Base-by-base conservation (phyloP, 2,888 invertebrate genomes). In the Chymomyza fuscimana region DNA sequence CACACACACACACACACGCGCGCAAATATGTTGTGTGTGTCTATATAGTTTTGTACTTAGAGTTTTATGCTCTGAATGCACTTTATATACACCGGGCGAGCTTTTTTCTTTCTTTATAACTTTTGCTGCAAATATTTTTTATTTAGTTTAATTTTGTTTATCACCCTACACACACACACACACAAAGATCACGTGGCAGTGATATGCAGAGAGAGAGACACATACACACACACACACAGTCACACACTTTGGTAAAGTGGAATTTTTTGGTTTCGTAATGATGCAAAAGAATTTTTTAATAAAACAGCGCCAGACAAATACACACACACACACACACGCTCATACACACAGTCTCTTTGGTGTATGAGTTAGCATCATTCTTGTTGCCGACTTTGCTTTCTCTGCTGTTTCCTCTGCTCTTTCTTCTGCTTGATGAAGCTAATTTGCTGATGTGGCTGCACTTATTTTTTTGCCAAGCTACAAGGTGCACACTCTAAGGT, bases 201-300 rank as follows among this genome's bases (percentile, higher is more conserved):
- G 40, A 40, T 40, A n/a, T n/a, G n/a, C n/a, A 40, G 40, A 9
- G 5, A 6, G 2, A 40, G 40, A 1, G 5, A n/a, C n/a, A n/a
- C n/a, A n/a, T n/a, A 40, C 12, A 40, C 4, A 5, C 19, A 56
- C 5, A 16, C 19, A 25, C 0, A 4, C 4, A 15, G 9, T 4
- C 1, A 50, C 25, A 29, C n/a, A 9, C 12, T 1, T 25, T 4
- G 2, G 5, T 51, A 15, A 46, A 46, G 40, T 64, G 67, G 74
- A 74, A 75, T 74, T 70, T 64, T 63, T 70, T 60, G 68, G 65
- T 70, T 70, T 68, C 58, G 67, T 79, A 80, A 80, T 80, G 80
- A 77, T 79, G 73, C 73, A 40, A 64, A 79, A 65, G 79, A 76
- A 76, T 76, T 75, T 67, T 76, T 76, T 76, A 76, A 75, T 72